These are phyloP conservation scores for Heliconius eleuchia DNA, from an alignment of 1,140 invertebrate species.

Conservation along the genomic window DNA sequence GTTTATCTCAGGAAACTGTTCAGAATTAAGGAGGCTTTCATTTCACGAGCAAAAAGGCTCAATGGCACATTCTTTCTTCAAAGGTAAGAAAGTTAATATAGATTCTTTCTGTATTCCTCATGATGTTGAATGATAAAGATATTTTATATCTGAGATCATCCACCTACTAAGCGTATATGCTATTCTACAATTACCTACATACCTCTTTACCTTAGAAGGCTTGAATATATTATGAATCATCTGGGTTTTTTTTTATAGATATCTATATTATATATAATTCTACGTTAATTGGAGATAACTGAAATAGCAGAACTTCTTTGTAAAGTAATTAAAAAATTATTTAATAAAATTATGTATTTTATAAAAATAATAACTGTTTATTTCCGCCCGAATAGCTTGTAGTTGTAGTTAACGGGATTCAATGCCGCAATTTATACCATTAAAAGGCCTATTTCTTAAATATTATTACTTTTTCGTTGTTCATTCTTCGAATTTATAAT, in stretches of 20 bases:
- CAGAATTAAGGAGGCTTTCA: too few species aligned
- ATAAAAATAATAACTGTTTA: background rate
- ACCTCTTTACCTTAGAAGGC: background rate
- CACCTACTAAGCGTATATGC: background rate
- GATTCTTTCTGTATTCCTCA: too few species aligned
- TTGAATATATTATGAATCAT: background rate
- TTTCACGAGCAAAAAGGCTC: too few species aligned
- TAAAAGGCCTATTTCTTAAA: too few species aligned
- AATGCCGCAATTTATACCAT: background rate
- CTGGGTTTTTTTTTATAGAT: background rate
- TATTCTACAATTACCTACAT: background rate
- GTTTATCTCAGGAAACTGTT: too few species aligned
- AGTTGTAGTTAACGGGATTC: background rate
- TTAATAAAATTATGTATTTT: background rate
- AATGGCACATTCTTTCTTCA: too few species aligned
- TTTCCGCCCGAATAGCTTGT: background rate
- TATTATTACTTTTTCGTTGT: too few species aligned
- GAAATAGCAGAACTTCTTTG: background rate
- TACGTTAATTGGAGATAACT: background rate
- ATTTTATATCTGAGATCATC: background rate
- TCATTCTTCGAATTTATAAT: too few species aligned
- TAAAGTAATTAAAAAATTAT: background rate
- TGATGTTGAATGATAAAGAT: background rate
- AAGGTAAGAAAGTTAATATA: too few species aligned
- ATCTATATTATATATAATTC: background rate